Evolutionary conservation across 2,113 vertebrate species (phyloP).

Genomic region (Pseudolaguvia tuberculata): DNA sequence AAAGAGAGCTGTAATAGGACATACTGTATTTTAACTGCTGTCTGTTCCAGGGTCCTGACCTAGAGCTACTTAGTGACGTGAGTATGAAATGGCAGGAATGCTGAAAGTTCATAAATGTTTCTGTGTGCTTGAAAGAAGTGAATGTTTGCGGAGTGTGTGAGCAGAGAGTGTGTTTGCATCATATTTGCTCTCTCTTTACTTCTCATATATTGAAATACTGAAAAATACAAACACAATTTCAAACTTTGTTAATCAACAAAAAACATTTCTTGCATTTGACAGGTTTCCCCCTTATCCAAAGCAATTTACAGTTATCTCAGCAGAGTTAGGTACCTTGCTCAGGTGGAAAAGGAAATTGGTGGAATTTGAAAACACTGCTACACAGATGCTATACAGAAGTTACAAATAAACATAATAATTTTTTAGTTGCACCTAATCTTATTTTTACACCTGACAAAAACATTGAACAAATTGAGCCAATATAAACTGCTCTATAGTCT

Average conservation of each 20-base stretch:
- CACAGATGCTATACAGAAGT: too few relatives aligned
- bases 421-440: too few relatives aligned
- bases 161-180: neutral
- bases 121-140: conserved; percentile 1
- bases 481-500: neutral
- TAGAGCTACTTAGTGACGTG: conserved; percentile 78
- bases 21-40: conserved; percentile 65
- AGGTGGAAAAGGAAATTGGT: too few relatives aligned
- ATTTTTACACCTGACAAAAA: too few relatives aligned
- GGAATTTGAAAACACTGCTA: too few relatives aligned
- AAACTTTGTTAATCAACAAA: neutral
- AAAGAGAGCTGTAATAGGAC: conserved; percentile 20
- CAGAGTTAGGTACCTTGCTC: too few relatives aligned
- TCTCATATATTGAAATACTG: neutral
- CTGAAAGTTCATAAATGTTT: conserved; percentile 47
- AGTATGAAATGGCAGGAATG: conserved; percentile 64
- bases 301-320: too few relatives aligned
- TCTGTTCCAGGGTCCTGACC: conserved; percentile 76
- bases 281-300: too few relatives aligned
- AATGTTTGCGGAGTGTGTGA: conserved; percentile 38
- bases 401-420: too few relatives aligned
- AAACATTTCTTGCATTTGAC: too few relatives aligned
- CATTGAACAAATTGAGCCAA: too few relatives aligned
- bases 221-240: neutral
- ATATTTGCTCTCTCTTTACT: neutral